Evolutionary conservation across 2,797 vertebrate genomes (phyloP), one percentile per base, ranked within the genome.

Genomic region (Bovichtus diacanthus): DNA sequence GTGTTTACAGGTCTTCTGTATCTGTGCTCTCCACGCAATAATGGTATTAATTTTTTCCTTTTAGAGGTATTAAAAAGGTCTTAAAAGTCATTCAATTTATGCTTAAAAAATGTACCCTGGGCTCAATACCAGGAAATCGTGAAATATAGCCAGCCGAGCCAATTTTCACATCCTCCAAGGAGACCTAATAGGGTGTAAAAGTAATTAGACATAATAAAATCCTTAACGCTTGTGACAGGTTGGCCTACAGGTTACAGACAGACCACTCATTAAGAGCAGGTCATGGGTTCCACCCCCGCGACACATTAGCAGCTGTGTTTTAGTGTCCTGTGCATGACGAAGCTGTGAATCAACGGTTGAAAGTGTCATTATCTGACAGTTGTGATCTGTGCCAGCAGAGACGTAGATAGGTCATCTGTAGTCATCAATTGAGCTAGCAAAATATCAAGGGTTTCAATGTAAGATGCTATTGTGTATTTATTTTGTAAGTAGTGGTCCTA

Each of bases 171-270:
- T 29, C 63, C 46, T 13, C 66, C 6, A 11, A 56, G 21, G 73
- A 67, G 9, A 60, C 23, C 21, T 78, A 66, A 78, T 62, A 50
- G 53, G 58, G 55, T 39, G 51, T 78, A 53, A 61, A 64, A 65
- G 76, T 82, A 78, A 82, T 86, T 80, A 78, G 47, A 76, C 34
- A 16, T 63, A 74, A 74, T 79, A 15, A 65, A 77, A 83, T 76
- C 63, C 73, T 70, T 69, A 64, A 63, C 4, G 4, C 53, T 44
- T 3, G 39, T 41, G 59, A 59, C 55, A 31, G 39, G 46, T 61
- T 18, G 62, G 78, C 61, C 62, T 23, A 15, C 49, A 61, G 78
- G 80, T 83, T 65, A 34, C 31, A 60, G 21, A 31, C 55, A 5
- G 38, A 69, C 10, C 47, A 11, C 53, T 78, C 58, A 58, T 77